Evolutionary conservation across 2,888 invertebrate species (phyloP), one percentile per base, ranked within the genome.

Genomic region (Stramonita haemastoma): DNA sequence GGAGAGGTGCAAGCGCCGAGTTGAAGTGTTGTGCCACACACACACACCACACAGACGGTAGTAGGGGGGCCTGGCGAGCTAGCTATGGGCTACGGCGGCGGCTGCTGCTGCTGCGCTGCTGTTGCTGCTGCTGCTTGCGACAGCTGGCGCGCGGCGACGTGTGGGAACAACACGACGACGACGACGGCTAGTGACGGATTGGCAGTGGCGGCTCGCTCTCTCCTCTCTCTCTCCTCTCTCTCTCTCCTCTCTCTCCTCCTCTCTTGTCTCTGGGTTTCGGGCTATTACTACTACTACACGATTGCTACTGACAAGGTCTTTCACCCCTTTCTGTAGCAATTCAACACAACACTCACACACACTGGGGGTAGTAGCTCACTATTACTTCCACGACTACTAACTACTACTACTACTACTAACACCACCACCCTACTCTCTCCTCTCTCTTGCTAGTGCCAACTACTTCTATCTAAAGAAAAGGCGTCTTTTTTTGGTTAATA

Each of bases 271-370:
- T n/a, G n/a, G n/a, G n/a, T n/a, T 2, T 46, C 46, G 2, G 46
- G 2, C 46, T 46, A 2, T 46, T 2, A 8, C 46, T 46, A 46
- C 34, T 83, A 11, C 46, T 86, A 60, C 87, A 87, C 79, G 79
- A 57, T 57, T 81, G 81, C n/a, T 81, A 87, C 79, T 81, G 87
- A 83, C 81, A 88, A 57, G 66, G 83, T 87, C 83, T 34, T 83
- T 88, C 88, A 83, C 88, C 60, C 66, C 81, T 19, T 46, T 8
- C 8, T 46, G 46, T 46, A 46, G 46, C 46, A 46, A 46, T 46
- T 46, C 8, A 46, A 46, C 8, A 46, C 46, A 46, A 46, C 46
- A 46, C 46, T n/a, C n/a, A n/a, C n/a, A n/a, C n/a, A 46, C 46
- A 46, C 46, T 46, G 2, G 46, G 46, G 46, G 8, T 46, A n/a